Evolutionary conservation across 2,797 vertebrate species (phyloP).

Genomic region (Epinephelus coioides): DNA sequence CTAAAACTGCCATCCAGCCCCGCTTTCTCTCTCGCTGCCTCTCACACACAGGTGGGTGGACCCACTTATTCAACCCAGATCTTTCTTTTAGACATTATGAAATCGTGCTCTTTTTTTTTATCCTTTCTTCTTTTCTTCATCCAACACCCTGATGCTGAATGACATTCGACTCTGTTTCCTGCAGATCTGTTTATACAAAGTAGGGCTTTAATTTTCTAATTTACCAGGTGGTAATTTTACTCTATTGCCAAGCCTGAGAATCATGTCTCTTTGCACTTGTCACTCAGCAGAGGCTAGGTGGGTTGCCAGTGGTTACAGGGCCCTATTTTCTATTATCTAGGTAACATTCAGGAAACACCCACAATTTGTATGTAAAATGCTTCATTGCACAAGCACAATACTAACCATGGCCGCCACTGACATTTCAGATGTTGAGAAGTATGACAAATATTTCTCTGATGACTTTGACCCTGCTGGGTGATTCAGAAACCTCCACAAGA

Average conservation of each 20-base stretch:
- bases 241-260: constrained; percentile 44
- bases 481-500: constrained; percentile 28
- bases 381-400: constrained; percentile 56
- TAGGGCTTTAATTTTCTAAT: constrained; percentile 49
- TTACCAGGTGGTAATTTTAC: constrained; percentile 52
- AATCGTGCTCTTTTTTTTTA: constrained; percentile 72
- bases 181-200: constrained; percentile 18
- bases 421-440: constrained; percentile 56
- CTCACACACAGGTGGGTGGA: constrained; percentile 89
- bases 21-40: constrained; percentile 81
- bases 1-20: constrained; percentile 83
- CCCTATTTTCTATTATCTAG: constrained; percentile 76
- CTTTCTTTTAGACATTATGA: constrained; percentile 87
- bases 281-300: constrained; percentile 60
- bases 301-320: constrained; percentile 82
- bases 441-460: constrained; percentile 45
- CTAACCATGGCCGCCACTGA: constrained; percentile 44
- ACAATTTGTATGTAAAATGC: constrained; percentile 70
- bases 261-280: constrained; percentile 56
- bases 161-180: constrained; percentile 54
- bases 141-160: constrained; percentile 64
- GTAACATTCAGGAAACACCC: constrained; percentile 83
- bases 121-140: constrained; percentile 69
- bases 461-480: constrained; percentile 30
- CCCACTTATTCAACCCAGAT: constrained; percentile 89